phyloP scores from a whole-genome alignment of 2,113 vertebrate genomes.

The Anguilla rostrata region DNA sequence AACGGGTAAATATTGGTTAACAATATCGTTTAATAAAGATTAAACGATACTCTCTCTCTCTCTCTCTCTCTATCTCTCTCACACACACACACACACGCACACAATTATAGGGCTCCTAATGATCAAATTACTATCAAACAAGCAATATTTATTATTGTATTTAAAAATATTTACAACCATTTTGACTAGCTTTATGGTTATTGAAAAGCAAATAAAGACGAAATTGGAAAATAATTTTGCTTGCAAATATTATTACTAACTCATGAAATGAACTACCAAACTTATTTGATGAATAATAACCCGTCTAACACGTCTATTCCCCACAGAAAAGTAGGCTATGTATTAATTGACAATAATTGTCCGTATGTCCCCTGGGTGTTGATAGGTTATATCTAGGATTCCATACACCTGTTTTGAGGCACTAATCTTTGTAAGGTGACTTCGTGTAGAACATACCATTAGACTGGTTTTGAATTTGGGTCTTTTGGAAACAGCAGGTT shows the following conservation, averaged over 20 bases:
- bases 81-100: no score
- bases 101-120: no score
- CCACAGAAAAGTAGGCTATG: conserved; percentile 73
- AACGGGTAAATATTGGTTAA: no score
- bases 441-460: conserved; percentile 40
- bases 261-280: not conserved
- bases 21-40: no score
- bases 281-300: not conserved
- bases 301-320: not conserved
- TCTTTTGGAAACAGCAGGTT: not conserved
- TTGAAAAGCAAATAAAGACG: not conserved
- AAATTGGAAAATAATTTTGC: not conserved
- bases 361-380: conserved; percentile 60
- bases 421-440: conserved; percentile 38
- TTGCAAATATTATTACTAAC: not conserved
- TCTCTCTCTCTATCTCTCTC: no score
- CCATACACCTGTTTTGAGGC: conserved; percentile 59
- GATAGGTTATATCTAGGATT: conserved; percentile 48
- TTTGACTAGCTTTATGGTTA: not conserved
- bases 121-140: no score
- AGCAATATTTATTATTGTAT: no score
- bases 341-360: conserved; percentile 85
- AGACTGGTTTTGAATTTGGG: conserved; percentile 33
- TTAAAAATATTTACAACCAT: no score
- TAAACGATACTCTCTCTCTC: no score